Base-by-base conservation (phyloP, 2,888 invertebrate genomes). In the Dynastes maya region DNA sequence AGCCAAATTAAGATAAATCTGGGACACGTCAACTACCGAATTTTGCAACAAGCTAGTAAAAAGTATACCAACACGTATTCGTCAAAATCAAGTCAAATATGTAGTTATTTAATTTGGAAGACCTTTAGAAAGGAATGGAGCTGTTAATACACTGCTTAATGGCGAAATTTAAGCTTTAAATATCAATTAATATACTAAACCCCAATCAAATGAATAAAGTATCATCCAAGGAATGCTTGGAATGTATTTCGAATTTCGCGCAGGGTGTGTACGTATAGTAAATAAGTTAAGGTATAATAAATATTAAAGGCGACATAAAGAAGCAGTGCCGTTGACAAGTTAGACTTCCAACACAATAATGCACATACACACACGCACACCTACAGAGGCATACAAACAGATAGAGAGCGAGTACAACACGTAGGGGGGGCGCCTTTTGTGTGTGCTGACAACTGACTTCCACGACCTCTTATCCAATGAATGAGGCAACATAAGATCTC, bases 291-390 rank as follows among this genome's bases (percentile, higher is more conserved):
- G 82, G 83, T 83, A 82, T 84, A 85, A 85, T 85, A 85, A 85
- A 85, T 85, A 85, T 84, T 83, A 82, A 81, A 80, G 82, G 80
- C 80, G 78, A 84, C 84, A 85, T 85, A 85, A 85, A 86, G 84
- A 84, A 85, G 85, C 82, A 82, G 84, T 86, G 86, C 83, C 82
- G 84, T 82, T 87, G 86, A 86, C 86, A 86, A 85, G 86, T 85
- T 82, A 84, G 84, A 84, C 85, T 85, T 85, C 85, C 84, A 83
- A 83, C 81, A 83, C 81, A 83, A 85, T 85, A 86, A 86, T 85
- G 82, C 83, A 80, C 81, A 80, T 80, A 80, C 61, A 63, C 72
- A 58, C 55, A 45, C 45, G 6, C 37, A 37, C 37, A 37, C 37
- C 3, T 6, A 45, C 45, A 45, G 2, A 45, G 45, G 11, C 8